phyloP scores from a whole-genome alignment of 2,797 vertebrate genomes.

The Siniperca undulata region DNA sequence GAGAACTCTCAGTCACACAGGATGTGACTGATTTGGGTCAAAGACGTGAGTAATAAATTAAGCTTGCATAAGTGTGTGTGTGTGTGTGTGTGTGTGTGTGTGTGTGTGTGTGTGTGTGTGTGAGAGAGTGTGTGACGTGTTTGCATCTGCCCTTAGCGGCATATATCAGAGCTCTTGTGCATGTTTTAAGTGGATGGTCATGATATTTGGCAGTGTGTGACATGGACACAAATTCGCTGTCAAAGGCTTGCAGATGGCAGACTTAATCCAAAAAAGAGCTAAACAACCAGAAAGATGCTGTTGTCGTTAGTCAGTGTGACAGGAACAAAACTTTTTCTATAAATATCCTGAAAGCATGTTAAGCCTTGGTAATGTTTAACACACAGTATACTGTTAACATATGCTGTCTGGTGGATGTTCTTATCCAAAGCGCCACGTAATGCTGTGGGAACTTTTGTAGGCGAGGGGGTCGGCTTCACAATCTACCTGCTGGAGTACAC shows the following conservation, averaged over 20 bases:
- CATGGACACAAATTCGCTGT: constrained; percentile 61
- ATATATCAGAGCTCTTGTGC: constrained; percentile 59
- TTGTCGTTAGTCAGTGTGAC: constrained; percentile 45
- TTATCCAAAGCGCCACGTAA: not conserved
- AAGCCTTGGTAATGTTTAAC: constrained; percentile 20
- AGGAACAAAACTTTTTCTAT: constrained; percentile 32
- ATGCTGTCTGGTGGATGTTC: constrained; percentile 14
- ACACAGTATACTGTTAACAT: not conserved
- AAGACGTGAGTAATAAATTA: constrained; percentile 81
- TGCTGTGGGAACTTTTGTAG: not conserved
- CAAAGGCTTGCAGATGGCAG: constrained; percentile 61
- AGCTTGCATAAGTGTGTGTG: constrained; percentile 65
- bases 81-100: constrained; percentile 27
- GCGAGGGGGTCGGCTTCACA: too few relatives aligned
- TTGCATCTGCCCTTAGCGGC: constrained; percentile 57
- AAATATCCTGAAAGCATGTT: constrained; percentile 38
- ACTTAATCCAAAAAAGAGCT: constrained; percentile 49
- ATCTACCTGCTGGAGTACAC: constrained; percentile 4
- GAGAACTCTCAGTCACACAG: constrained; percentile 63
- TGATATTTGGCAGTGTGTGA: constrained; percentile 63
- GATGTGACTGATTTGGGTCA: constrained; percentile 84
- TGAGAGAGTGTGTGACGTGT: constrained; percentile 43
- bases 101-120: constrained; percentile 27
- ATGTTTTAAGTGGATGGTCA: constrained; percentile 64
- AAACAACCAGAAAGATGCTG: constrained; percentile 39